Base-by-base conservation (phyloP, 2,888 invertebrate genomes). In the Leistus spinibarbis region DNA sequence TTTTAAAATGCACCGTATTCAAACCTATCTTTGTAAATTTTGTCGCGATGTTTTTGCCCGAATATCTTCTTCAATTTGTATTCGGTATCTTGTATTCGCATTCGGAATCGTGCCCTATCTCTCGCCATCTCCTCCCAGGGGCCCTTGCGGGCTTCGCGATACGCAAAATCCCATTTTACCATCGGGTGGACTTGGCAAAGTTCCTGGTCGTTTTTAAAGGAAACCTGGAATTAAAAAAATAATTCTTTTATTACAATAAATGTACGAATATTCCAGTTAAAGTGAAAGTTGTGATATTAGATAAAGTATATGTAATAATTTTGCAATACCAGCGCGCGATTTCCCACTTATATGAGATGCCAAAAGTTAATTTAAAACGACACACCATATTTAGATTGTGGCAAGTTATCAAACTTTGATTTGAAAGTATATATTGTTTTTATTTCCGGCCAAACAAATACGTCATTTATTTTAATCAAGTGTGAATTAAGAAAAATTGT, bases 111-210 rank as follows among this genome's bases (percentile, higher is more conserved):
- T 7, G 81, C 85, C 62, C 88, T 82, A 76, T 90, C 90, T 40
- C 88, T 82, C 0, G 86, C 88, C 79, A 85, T 85, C 80, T 86
- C 82, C 80, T 90, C 89, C 90, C 90, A 90, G 1, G 86, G 88
- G 1, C 89, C 89, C 78, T 83, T 86, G n/a, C 90, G 84, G 1
- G 89, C 88, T 19, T 85, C 85, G 67, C 87, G 85, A 77, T 89
- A 88, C 0, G 89, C 90, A 78, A 82, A 88, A 57, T 88, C 84
- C 89, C 89, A 89, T 76, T 85, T 82, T 1, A 89, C 79, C 87
- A 90, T 88, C 0, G 81, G 83, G 78, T 88, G 88, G 10, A 89
- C 83, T 68, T 81, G 82, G 40, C 83, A 83, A 1, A 85, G 81
- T 5, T 81, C 77, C 4, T 86, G 83, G 23, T 84, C 83, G 7